Percentiles rank a stretch among this genome's conserved stretches.
Conservation (phyloP, 2,113 vertebrate genomes). For the Amphilophus citrinellus region DNA sequence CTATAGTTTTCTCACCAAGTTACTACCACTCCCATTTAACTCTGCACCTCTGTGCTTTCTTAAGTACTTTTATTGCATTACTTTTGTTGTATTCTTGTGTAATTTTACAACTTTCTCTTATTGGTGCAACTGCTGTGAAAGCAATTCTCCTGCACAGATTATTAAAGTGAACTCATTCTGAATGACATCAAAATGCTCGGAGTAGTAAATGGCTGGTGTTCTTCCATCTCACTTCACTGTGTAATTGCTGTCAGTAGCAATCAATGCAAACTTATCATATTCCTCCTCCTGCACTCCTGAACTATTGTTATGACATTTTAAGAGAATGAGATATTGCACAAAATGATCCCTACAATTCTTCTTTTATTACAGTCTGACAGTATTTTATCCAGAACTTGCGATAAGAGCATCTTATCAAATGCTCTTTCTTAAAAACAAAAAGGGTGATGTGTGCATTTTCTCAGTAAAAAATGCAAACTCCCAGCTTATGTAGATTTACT, state of each 20-base stretch:
- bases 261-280: slow-evolving; percentile 41
- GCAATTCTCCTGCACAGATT: background rate
- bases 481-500: slow-evolving; percentile 16
- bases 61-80: background rate
- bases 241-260: background rate
- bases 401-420: slow-evolving; percentile 5
- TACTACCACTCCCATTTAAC: background rate
- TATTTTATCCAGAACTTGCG: background rate
- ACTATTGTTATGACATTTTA: slow-evolving; percentile 20
- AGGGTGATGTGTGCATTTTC: background rate
- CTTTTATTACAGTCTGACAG: background rate
- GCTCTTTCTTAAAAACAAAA: background rate
- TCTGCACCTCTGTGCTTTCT: background rate
- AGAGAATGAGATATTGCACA: slow-evolving; percentile 25
- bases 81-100: background rate
- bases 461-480: slow-evolving; percentile 18
- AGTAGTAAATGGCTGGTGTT: background rate
- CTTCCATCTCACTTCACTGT: slow-evolving; percentile 3
- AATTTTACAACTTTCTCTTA: background rate
- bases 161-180: background rate
- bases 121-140: background rate
- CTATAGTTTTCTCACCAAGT: background rate
- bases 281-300: background rate
- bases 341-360: slow-evolving; percentile 7
- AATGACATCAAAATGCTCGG: slow-evolving; percentile 11